Evolutionary conservation across 1,140 invertebrate genomes (phyloP).

Genomic region (Bombyx mori): DNA sequence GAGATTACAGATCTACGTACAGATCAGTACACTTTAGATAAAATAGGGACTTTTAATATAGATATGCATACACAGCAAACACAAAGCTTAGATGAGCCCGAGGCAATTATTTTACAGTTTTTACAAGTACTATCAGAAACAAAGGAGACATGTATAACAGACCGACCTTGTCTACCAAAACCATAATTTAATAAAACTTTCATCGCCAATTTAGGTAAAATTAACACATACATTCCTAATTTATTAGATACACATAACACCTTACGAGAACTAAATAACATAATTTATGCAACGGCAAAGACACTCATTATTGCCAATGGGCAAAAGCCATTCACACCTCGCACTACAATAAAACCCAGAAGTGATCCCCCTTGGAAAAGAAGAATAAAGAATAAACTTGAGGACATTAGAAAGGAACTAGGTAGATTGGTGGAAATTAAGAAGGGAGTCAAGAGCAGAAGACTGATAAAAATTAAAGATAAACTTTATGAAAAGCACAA

Average conservation of each 20-base stretch:
- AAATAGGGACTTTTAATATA: neutral
- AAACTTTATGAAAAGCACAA: conserved; percentile 11
- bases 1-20: neutral
- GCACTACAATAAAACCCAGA: conserved; percentile 4
- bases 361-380: conserved; percentile 9
- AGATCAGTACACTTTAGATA: neutral
- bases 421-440: conserved; percentile 12
- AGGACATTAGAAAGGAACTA: conserved; percentile 13
- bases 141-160: no score
- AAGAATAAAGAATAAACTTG: conserved; percentile 11
- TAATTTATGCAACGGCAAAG: conserved; percentile 16
- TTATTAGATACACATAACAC: conserved; percentile 4
- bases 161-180: conserved; percentile 5
- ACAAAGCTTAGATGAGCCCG: no score
- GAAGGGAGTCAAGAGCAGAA: conserved; percentile 9
- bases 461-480: conserved; percentile 8
- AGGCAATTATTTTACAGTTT: no score
- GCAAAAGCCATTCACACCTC: conserved; percentile 11
- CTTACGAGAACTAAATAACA: conserved; percentile 13
- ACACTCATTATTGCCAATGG: conserved; percentile 13
- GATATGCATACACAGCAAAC: no score
- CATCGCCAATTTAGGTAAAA: neutral
- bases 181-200: conserved; percentile 10
- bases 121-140: no score
- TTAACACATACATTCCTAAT: conserved; percentile 14